Base-by-base conservation (phyloP, 2,888 invertebrate species). In the Aspidiotus destructor region DNA sequence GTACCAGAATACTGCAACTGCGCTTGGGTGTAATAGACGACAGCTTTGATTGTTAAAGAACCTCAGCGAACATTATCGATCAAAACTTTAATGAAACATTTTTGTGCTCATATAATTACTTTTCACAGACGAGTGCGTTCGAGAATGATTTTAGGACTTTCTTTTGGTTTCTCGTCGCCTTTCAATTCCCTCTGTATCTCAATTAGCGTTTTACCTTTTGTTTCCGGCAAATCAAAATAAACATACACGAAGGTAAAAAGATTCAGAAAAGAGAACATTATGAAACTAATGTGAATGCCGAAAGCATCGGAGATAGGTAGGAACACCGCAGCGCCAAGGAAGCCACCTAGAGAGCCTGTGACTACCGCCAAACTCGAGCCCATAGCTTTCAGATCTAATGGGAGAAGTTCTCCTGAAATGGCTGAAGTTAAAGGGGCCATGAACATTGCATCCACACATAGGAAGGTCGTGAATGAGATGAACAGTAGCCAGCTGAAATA, bases 211-310 rank as follows among this genome's bases (percentile, higher is more conserved):
- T 60, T 68, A 13, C 61, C 61, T 41, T 53, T 60, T 1, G 68
- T 68, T 16, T 68, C 68, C 8, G 68, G 68, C 11, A 68, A 41
- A 8, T 41, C 48, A 40, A 60, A 44, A 41, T 68, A 61, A 11
- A 61, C 53, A 41, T 54, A 61, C 9, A 68, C 10, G n/a, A 68
- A 44, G 10, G 41, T 60, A 10, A 68, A 40, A 6, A 60, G 17
- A 15, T 53, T 61, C 40, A 42, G 15, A 13, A 52, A 10, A 3
- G 53, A n/a, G 42, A 60, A 68, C 1, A 68, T 10, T 5, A 60
- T 15, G 52, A 60, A 68, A 60, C 61, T 68, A 7, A 54, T 16
- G 9, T 60, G 10, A 41, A 54, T 68, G 11, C 68, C 68, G 53
- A 40, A 61, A 41, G 11, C 1, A 7, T 68, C 40, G 8, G 11